Evolutionary conservation across 2,113 vertebrate species (phyloP).

Genomic region (Pantherophis guttatus): DNA sequence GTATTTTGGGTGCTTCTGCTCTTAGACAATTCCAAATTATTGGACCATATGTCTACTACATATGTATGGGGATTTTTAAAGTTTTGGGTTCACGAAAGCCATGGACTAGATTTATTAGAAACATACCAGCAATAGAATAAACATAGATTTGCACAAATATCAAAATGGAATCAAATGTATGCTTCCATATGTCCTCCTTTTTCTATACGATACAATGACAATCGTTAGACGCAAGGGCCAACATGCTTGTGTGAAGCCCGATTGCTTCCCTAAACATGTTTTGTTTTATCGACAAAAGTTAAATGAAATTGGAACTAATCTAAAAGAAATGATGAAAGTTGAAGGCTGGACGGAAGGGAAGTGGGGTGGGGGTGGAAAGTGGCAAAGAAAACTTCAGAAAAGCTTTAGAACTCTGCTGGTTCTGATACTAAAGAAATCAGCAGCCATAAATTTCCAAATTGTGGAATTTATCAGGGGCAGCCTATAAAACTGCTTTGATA

Average conservation of each 20-base stretch:
- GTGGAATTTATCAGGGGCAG: constrained; percentile 44
- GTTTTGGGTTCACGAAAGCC: constrained; percentile 36
- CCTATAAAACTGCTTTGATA: constrained; percentile 43
- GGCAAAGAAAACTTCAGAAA: constrained; percentile 51
- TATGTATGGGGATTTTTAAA: constrained; percentile 17
- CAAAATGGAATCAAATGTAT: constrained; percentile 21
- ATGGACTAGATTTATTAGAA: background rate
- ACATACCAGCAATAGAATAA: constrained; percentile 37
- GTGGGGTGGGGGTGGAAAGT: background rate
- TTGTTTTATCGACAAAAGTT: constrained; percentile 56
- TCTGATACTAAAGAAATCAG: constrained; percentile 44
- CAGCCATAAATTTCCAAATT: constrained; percentile 44
- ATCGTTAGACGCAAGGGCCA: constrained; percentile 42
- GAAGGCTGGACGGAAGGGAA: constrained; percentile 35
- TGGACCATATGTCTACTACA: background rate
- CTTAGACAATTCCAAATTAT: constrained; percentile 39
- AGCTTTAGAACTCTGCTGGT: constrained; percentile 60
- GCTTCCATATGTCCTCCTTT: background rate
- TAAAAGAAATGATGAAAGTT: constrained; percentile 55
- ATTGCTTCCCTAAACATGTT: constrained; percentile 19
- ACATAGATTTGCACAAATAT: constrained; percentile 6
- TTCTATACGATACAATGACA: constrained; percentile 19
- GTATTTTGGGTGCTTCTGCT: accelerated
- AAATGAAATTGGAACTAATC: constrained; percentile 50
- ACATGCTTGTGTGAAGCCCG: background rate